A percentile compares a stretch with the other conserved stretches of the same genome.
These are phyloP conservation scores for Vireo griseus DNA, from an alignment of 2,797 vertebrate genomes.

Conservation along the genomic window DNA sequence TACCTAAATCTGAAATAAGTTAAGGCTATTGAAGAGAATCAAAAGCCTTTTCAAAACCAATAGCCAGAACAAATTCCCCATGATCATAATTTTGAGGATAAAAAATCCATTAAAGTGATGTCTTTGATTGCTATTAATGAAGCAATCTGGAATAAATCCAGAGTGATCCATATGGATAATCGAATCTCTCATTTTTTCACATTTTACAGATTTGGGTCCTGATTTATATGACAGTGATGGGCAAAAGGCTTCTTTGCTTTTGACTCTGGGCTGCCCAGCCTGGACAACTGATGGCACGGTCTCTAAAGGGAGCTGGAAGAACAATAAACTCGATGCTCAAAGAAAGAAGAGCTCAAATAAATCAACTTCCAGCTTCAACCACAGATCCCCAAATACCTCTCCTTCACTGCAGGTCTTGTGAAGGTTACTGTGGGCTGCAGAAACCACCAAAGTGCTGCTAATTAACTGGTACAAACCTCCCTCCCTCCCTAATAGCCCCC, in stretches of 20 bases:
- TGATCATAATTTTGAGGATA: conserved; percentile 64
- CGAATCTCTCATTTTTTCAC: conserved; percentile 54
- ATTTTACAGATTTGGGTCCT: conserved; percentile 27
- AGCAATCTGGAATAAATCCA: conserved; percentile 65
- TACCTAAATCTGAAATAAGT: conserved; percentile 61
- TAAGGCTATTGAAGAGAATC: conserved; percentile 62
- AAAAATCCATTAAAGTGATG: conserved; percentile 68
- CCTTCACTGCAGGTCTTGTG: neutral
- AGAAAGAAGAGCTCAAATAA: neutral
- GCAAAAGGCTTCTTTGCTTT: neutral
- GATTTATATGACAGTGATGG: neutral
- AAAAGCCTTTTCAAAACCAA: conserved; percentile 67
- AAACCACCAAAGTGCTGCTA: neutral
- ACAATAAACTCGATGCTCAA: neutral
- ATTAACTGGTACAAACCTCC: neutral
- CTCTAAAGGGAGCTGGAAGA: neutral
- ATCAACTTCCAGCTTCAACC: neutral
- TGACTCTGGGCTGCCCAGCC: neutral
- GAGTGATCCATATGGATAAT: conserved; percentile 67
- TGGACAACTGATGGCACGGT: neutral
- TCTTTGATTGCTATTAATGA: conserved; percentile 67
- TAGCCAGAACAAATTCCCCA: conserved; percentile 64
- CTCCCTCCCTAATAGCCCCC: neutral
- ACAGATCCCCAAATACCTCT: neutral
- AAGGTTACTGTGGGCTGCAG: neutral